Evolutionary conservation across 2,888 invertebrate species (phyloP).

Genomic region (Synergus itoensis): DNA sequence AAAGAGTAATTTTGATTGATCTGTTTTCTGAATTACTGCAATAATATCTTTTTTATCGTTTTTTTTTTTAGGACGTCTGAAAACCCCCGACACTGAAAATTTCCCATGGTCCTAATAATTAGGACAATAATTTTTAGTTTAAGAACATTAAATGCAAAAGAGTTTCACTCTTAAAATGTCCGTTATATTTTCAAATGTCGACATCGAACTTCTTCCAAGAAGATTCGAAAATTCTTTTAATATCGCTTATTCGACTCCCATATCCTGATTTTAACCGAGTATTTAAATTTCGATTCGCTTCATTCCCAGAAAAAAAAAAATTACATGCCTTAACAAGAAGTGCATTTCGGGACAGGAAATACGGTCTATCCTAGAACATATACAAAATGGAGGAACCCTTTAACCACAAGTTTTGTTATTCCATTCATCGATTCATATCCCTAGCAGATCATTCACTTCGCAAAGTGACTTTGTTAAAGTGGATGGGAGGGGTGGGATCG

Average conservation of each 20-base stretch:
- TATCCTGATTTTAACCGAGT: neutral
- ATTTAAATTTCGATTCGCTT: conserved; percentile 32
- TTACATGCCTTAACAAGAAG: neutral
- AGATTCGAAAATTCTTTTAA: neutral
- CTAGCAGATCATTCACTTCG: conserved; percentile 15
- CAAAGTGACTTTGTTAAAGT: conserved; percentile 29
- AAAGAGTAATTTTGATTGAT: neutral
- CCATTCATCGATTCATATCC: conserved; percentile 7
- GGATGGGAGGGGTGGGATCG: conserved; percentile 11
- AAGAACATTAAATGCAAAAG: too few species aligned
- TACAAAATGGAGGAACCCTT: conserved; percentile 31
- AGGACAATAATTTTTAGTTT: too few species aligned
- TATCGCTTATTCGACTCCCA: neutral
- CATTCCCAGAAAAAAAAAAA: conserved; percentile 26
- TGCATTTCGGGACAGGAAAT: conserved; percentile 5
- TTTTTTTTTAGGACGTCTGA: too few species aligned
- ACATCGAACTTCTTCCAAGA: too few species aligned
- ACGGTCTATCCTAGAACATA: conserved; percentile 8
- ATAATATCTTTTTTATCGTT: neutral
- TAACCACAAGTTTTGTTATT: conserved; percentile 33
- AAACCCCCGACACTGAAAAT: too few species aligned
- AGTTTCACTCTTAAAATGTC: too few species aligned
- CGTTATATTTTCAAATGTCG: too few species aligned
- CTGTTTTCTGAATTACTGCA: neutral
- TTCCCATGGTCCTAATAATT: too few species aligned